Evolutionary conservation across 2,888 invertebrate species (phyloP).

Genomic region (Lumbricus terrestris): DNA sequence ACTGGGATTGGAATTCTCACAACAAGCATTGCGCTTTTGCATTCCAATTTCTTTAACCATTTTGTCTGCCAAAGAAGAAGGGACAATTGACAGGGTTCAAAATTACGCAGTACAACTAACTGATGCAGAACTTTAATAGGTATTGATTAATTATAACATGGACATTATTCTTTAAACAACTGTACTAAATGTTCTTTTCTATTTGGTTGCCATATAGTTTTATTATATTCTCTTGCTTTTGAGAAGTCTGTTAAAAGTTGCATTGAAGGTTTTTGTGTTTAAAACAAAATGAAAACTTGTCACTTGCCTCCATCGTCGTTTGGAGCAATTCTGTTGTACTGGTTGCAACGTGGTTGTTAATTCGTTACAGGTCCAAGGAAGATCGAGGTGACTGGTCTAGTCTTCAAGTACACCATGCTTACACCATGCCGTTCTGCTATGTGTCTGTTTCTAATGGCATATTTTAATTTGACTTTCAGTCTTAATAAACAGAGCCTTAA

Average conservation of each 20-base stretch:
- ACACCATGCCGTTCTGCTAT: too few relatives aligned
- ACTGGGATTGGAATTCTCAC: background rate
- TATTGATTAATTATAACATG: too few relatives aligned
- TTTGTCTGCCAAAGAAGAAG: too few relatives aligned
- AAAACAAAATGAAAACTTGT: background rate
- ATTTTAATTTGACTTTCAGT: background rate
- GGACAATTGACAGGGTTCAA: too few relatives aligned
- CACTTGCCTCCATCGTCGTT: background rate
- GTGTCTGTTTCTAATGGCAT: background rate
- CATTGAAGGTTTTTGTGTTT: background rate
- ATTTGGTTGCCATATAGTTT: too few relatives aligned
- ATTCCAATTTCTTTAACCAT: too few relatives aligned
- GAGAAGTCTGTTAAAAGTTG: background rate
- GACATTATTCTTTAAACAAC: too few relatives aligned
- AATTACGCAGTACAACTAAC: too few relatives aligned
- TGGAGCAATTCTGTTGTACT: background rate
- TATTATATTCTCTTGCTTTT: too few relatives aligned
- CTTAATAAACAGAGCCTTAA: background rate
- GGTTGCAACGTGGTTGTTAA: background rate
- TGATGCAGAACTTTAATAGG: too few relatives aligned
- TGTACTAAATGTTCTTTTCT: too few relatives aligned
- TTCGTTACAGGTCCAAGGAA: slow-evolving; percentile 14
- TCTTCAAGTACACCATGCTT: background rate
- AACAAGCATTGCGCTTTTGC: background rate
- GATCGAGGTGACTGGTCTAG: background rate